These are phyloP conservation scores for Nycticebus coucang DNA, from an alignment of 2,113 vertebrate species.

Conservation along the genomic window DNA sequence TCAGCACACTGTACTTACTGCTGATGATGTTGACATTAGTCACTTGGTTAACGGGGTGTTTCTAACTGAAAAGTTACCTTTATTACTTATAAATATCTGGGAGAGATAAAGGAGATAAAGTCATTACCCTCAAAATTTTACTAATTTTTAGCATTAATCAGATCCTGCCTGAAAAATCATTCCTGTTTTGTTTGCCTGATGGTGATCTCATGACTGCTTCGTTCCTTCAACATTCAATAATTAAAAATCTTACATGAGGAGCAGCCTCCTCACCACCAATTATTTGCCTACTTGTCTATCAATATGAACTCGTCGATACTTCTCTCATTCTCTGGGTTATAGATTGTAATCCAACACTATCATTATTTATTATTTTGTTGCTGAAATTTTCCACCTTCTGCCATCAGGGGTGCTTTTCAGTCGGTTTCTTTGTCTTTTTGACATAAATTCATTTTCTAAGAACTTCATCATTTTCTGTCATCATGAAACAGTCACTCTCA, in stretches of 20 bases:
- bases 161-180: background rate
- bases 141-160: background rate
- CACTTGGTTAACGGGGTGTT: background rate
- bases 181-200: background rate
- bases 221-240: background rate
- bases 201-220: background rate
- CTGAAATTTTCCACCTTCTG: background rate
- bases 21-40: background rate
- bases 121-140: background rate
- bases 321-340: background rate
- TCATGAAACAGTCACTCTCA: background rate
- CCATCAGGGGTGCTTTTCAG: background rate
- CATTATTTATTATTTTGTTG: background rate
- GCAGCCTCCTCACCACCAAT: background rate
- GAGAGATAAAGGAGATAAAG: background rate
- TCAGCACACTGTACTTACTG: background rate
- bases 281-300: background rate
- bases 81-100: background rate
- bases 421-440: background rate
- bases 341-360: background rate
- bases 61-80: background rate
- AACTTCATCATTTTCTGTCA: background rate
- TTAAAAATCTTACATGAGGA: background rate
- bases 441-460: background rate
- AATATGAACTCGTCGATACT: background rate